phyloP scores from a whole-genome alignment of 2,113 vertebrate genomes.

The Poeciliopsis occidentalis region DNA sequence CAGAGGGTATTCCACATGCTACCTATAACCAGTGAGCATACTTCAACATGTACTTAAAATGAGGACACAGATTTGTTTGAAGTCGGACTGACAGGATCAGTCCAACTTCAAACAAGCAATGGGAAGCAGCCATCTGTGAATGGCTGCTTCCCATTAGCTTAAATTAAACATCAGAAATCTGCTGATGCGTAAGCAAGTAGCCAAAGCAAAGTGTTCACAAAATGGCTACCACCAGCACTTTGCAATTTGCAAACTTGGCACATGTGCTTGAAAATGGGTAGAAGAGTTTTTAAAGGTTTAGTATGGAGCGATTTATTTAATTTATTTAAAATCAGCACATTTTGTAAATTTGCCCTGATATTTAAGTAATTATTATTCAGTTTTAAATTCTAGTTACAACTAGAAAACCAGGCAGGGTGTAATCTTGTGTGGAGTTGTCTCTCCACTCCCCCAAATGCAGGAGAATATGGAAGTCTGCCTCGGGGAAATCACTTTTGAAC shows the following conservation, averaged over 20 bases:
- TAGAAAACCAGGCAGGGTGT: too few relatives aligned
- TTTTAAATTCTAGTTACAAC: too few relatives aligned
- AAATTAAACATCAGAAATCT: neutral
- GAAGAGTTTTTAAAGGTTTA: neutral
- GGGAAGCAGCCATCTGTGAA: neutral
- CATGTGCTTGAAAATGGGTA: neutral
- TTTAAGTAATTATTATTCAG: neutral
- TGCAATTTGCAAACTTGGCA: neutral
- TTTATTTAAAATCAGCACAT: neutral
- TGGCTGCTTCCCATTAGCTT: neutral
- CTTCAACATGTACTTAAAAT: conserved; percentile 8
- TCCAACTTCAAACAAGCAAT: too few relatives aligned
- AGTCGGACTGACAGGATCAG: neutral
- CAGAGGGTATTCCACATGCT: conserved; percentile 1
- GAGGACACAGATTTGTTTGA: neutral
- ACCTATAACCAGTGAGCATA: conserved; percentile 4
- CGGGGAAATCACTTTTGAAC: neutral
- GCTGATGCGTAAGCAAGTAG: neutral
- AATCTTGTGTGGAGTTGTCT: too few relatives aligned
- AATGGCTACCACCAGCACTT: neutral
- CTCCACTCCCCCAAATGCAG: neutral
- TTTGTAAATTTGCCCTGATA: neutral
- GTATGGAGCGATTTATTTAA: neutral
- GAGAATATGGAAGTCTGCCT: neutral
- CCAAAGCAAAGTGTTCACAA: neutral